These are phyloP conservation scores for Zoanthus sansibaricus DNA, from an alignment of 92 coral and sea anemone species.

Conservation along the genomic window DNA sequence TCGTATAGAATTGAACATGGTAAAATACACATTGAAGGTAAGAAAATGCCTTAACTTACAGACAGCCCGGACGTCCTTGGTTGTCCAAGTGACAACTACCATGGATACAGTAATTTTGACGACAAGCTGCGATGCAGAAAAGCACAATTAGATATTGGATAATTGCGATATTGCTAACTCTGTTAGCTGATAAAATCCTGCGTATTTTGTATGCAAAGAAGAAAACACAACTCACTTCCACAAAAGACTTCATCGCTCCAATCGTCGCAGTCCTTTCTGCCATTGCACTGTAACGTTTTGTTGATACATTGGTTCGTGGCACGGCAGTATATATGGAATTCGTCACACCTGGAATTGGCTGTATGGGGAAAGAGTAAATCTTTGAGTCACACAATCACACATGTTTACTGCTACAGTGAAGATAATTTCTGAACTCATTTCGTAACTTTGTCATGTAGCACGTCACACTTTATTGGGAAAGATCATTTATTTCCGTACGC, in stretches of 20 bases:
- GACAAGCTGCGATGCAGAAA: slow-evolving; percentile 59
- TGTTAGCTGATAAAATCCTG: too few relatives aligned
- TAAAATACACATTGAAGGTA: not conserved
- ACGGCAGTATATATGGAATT: slow-evolving; percentile 77
- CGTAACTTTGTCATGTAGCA: too few relatives aligned
- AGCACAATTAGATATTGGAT: not conserved
- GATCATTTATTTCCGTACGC: too few relatives aligned
- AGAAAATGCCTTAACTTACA: slow-evolving; percentile 64
- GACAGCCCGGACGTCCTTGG: slow-evolving; percentile 74
- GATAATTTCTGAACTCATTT: too few relatives aligned
- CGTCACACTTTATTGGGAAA: too few relatives aligned
- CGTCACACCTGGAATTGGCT: slow-evolving; percentile 62
- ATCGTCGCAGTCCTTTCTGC: slow-evolving; percentile 74
- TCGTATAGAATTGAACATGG: not conserved
- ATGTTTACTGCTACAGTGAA: not conserved
- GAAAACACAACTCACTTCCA: slow-evolving; percentile 40
- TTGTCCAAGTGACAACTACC: slow-evolving; percentile 80
- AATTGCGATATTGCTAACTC: too few relatives aligned
- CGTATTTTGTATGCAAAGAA: not conserved
- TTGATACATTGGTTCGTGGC: slow-evolving; percentile 60
- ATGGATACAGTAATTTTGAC: slow-evolving; percentile 68
- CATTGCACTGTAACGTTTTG: slow-evolving; percentile 84
- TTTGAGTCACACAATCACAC: not conserved
- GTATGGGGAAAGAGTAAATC: not conserved
- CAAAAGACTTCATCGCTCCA: slow-evolving; percentile 88